Evolutionary conservation across 2,113 vertebrate species (phyloP), one percentile per base, ranked within the genome.

Genomic region (Theristicus caerulescens): DNA sequence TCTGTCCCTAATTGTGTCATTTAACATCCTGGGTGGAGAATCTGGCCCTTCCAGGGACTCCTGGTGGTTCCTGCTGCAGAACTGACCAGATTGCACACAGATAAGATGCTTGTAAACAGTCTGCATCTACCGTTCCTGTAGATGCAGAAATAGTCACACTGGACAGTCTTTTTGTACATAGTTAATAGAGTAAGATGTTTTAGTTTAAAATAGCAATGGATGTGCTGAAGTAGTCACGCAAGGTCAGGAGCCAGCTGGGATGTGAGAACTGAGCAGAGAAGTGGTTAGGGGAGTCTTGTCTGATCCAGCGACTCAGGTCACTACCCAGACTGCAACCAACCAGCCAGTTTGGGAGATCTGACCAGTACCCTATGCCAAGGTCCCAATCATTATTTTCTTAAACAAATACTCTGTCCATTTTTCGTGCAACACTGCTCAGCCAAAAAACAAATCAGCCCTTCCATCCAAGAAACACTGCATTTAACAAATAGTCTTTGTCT

Each of bases 271-370:
- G 27, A 62, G 34, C 51, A 74, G 78, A 70, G 34, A 74, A 94
- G 34, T 3, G 1, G 13, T 20, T 29, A 47, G 25, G 42, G 57
- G 31, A 66, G 40, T 36, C 32, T 90, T 3, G 9, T 16, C 31
- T 10, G 12, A 46, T 11, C 21, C 57, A 46, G 24, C 0, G 0
- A 34, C 52, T 71, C 42, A 4, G 31, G 12, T 72, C 1, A 0
- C 67, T 67, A 55, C 44, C 9, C 47, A 58, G 15, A 19, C n/a
- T 80, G 42, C 18, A 77, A 59, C 34, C 15, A 82, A 10, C 61
- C 0, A 0, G 10, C 36, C 51, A 57, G 22, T 36, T 24, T 22
- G 70, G 61, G 61, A 71, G 51, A 46, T 27, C 34, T 62, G 21
- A 73, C 27, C 32, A 47, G 22, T 4, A n/a, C 6, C 34, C 49